Percentiles rank a stretch among this genome's conserved stretches.
Conservation (phyloP, 2,797 vertebrate species). For the Poliocrania exsul region DNA sequence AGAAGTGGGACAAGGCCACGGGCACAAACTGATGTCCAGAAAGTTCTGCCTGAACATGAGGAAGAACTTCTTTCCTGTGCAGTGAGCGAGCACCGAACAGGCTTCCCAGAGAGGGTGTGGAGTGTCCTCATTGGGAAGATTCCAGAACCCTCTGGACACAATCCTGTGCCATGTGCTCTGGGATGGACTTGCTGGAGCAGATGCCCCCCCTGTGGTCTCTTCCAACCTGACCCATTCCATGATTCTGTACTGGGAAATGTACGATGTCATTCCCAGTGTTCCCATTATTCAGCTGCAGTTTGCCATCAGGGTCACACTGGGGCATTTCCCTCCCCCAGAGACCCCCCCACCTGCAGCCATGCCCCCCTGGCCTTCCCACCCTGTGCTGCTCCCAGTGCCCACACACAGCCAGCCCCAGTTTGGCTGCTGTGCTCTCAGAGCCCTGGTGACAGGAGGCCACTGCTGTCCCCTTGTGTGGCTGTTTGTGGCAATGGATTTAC, state of each 20-base stretch:
- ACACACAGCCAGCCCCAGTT: background rate
- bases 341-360: rapidly evolving
- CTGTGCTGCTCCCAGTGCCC: background rate
- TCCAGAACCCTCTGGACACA: background rate
- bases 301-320: rapidly evolving
- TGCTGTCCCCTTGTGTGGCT: rapidly evolving
- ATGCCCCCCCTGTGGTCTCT: background rate
- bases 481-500: too few species aligned
- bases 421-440: background rate
- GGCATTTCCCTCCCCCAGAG: rapidly evolving
- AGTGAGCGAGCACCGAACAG: background rate
- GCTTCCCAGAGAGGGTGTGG: background rate
- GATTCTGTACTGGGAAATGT: background rate
- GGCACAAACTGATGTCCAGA: background rate
- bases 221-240: background rate
- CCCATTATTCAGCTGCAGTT: rapidly evolving
- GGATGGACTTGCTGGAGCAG: background rate
- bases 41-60: background rate
- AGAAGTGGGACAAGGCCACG: background rate
- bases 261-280: rapidly evolving
- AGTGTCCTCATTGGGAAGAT: background rate
- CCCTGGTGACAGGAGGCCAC: rapidly evolving
- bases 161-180: background rate
- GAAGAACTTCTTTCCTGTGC: background rate
- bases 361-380: background rate